Evolutionary conservation across 1,140 invertebrate genomes (phyloP), one percentile per base, ranked within the genome.

Genomic region (Meloidogyne exigua): DNA sequence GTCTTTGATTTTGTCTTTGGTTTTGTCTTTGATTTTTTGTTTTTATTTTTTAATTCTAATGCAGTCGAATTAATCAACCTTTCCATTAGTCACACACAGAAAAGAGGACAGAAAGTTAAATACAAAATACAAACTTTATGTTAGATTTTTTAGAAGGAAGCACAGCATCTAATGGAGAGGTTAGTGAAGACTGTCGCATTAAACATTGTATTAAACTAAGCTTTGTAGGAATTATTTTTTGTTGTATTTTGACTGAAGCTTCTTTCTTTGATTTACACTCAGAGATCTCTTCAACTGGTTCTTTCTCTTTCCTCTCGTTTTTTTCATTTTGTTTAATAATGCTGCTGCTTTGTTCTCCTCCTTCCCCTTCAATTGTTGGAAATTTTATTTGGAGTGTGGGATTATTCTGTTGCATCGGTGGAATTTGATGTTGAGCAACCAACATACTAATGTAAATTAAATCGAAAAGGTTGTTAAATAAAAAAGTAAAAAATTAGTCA

Each of bases 141-240:
- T 32, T 57, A n/a, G 18, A 57, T 57, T 57, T 57, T 57, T 57
- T n/a, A 15, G 49, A 57, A 5, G 49, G 13, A 57, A 57, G 4
- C 13, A n/a, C 49, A n/a, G 15, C 49, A 57, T 57, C 49, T 4
- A 57, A n/a, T n/a, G 18, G 18, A 57, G 49, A 57, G 7, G 49
- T 57, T 57, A 57, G 0, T 57, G 49, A 57, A n/a, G 49, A 9
- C n/a, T 57, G 49, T 57, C 49, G 49, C 18, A n/a, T 57, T 12
- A 57, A 57, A 57, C 49, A 57, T 57, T 57, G 49, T n/a, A n/a
- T 57, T 57, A 57, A 57, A 57, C n/a, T 57, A 57, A 57, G 18
- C 18, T 57, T 57, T 5, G 1, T 57, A n/a, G 49, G 49, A n/a
- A 57, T n/a, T 57, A 57, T 57, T n/a, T 57, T 57, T n/a, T 49